Conservation (phyloP, 2,113 vertebrate genomes). For the Brienomyrus brachyistius region DNA sequence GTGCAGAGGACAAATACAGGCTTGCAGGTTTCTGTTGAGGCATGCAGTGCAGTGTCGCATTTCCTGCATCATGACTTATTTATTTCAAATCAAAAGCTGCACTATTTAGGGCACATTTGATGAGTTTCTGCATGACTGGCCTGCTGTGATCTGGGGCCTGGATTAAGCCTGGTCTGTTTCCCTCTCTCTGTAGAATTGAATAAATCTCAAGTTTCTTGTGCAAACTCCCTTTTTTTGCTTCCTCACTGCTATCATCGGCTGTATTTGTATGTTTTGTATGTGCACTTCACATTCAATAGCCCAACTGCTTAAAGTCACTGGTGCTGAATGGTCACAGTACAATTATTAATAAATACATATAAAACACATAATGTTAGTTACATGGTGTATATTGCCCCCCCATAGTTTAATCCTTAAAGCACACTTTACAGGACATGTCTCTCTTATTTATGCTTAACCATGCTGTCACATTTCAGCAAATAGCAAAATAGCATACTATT, state of each 20-base stretch:
- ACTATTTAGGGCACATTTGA: neutral
- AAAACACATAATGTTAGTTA: no score
- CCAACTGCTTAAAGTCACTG: no score
- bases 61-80: neutral
- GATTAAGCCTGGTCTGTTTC: neutral
- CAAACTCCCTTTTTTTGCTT: neutral
- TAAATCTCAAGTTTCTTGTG: neutral
- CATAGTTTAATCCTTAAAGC: no score
- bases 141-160: neutral
- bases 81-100: neutral
- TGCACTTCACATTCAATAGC: no score
- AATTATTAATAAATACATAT: no score
- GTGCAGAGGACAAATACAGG: neutral
- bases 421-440: no score
- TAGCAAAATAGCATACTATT: no score
- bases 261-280: neutral
- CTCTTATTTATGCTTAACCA: no score
- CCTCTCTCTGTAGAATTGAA: neutral
- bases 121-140: neutral
- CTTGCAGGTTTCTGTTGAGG: neutral
- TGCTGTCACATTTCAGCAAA: no score
- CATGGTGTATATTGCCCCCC: no score
- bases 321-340: no score
- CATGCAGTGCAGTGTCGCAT: neutral
- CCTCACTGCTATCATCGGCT: neutral